phyloP scores from a whole-genome alignment of 2,888 invertebrate species.

The Tanaodytes sp. region DNA sequence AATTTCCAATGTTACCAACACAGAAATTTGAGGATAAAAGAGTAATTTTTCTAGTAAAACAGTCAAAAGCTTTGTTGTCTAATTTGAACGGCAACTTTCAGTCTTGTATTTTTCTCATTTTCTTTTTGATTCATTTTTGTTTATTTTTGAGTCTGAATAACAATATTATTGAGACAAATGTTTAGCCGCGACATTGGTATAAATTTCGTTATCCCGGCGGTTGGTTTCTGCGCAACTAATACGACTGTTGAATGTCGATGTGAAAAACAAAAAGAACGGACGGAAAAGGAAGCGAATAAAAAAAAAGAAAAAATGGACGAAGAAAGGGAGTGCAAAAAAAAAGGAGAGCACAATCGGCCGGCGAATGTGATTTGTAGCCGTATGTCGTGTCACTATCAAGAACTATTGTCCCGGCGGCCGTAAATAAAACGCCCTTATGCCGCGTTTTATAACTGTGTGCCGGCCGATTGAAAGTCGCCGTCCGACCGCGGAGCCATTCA shows the following conservation, averaged over 20 bases:
- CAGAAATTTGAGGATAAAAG: no score
- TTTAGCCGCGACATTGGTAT: slow-evolving; percentile 28
- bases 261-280: no score
- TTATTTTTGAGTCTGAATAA: no score
- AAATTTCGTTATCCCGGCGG: slow-evolving; percentile 34
- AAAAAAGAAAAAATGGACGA: slow-evolving; percentile 10
- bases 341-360: slow-evolving; percentile 25
- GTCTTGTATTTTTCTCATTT: no score
- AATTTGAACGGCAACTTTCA: no score
- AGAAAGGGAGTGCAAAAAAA: no score
- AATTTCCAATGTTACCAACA: no score
- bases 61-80: no score
- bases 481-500: slow-evolving; percentile 36
- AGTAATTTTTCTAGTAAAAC: no score
- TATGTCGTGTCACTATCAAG: slow-evolving; percentile 54
- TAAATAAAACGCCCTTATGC: slow-evolving; percentile 60
- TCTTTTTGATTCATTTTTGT: no score
- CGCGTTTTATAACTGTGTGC: slow-evolving; percentile 51
- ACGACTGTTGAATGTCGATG: no score
- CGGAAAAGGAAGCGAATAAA: no score
- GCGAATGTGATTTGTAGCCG: slow-evolving; percentile 59
- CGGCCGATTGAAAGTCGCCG: slow-evolving; percentile 37
- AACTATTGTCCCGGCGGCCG: slow-evolving; percentile 56
- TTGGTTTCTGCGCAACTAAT: slow-evolving; percentile 44
- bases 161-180: slow-evolving; percentile 34